phyloP scores from a whole-genome alignment of 2,113 vertebrate genomes.

The Ramphastos sulfuratus region DNA sequence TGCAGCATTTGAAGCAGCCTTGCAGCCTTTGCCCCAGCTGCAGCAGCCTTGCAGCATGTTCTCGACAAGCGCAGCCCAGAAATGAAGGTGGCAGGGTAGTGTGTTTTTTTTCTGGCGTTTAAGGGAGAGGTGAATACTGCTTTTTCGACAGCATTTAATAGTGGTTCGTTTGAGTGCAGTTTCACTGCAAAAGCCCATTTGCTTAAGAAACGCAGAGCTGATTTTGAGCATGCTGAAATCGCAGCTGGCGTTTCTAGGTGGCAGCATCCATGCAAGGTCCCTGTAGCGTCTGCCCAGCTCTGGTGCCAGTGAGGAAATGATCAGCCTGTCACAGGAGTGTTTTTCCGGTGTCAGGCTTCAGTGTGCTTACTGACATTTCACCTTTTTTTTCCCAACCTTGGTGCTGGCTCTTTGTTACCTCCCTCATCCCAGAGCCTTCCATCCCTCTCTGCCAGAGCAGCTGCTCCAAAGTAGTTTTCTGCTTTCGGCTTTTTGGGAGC shows the following conservation, averaged over 20 bases:
- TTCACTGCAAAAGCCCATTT: neutral
- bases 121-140: neutral
- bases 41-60: rapidly evolving
- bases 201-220: neutral
- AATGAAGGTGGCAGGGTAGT: neutral
- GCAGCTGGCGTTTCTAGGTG: neutral
- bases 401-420: neutral
- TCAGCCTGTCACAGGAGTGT: neutral
- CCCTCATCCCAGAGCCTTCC: neutral
- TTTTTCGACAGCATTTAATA: neutral
- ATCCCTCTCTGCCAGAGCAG: neutral
- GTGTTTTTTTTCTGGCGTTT: neutral
- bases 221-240: neutral
- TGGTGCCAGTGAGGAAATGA: neutral
- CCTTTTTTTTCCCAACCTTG: neutral
- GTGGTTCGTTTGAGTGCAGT: neutral
- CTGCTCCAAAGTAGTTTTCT: neutral
- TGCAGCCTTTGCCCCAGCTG: too few relatives aligned
- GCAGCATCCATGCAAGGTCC: neutral
- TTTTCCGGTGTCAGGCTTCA: neutral
- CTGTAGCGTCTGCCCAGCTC: neutral
- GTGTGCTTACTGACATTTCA: rapidly evolving
- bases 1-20: neutral
- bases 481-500: conserved; percentile 35
- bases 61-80: neutral